These are phyloP conservation scores for Myotis daubentonii DNA, from an alignment of 2,797 vertebrate species.

Conservation along the genomic window DNA sequence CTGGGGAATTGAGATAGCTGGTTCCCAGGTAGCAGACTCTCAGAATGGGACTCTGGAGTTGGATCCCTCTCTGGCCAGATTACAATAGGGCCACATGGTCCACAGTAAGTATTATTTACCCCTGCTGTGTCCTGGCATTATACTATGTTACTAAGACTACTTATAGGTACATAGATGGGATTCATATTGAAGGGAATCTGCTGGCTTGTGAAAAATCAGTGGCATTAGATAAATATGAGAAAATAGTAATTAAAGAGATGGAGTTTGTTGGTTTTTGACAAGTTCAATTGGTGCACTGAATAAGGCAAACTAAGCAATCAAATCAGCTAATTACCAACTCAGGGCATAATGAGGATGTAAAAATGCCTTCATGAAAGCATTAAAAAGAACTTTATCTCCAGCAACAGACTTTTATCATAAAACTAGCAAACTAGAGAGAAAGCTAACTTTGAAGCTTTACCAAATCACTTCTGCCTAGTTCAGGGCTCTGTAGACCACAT, in stretches of 20 bases:
- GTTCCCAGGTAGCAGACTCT: background rate
- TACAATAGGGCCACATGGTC: background rate
- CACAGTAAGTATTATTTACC: background rate
- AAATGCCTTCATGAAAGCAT: background rate
- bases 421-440: background rate
- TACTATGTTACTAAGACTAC: background rate
- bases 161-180: background rate
- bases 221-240: background rate
- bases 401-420: background rate
- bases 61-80: background rate
- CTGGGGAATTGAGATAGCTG: background rate
- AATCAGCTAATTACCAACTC: background rate
- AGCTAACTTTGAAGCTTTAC: background rate
- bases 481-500: background rate
- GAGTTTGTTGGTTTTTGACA: background rate
- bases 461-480: background rate
- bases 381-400: background rate
- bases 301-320: background rate
- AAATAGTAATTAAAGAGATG: background rate
- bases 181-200: background rate
- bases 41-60: background rate
- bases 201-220: background rate
- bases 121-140: background rate
- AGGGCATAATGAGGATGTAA: background rate
- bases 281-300: background rate